Evolutionary conservation across 2,888 invertebrate species (phyloP).

Genomic region (Micoletzkya japonica): DNA sequence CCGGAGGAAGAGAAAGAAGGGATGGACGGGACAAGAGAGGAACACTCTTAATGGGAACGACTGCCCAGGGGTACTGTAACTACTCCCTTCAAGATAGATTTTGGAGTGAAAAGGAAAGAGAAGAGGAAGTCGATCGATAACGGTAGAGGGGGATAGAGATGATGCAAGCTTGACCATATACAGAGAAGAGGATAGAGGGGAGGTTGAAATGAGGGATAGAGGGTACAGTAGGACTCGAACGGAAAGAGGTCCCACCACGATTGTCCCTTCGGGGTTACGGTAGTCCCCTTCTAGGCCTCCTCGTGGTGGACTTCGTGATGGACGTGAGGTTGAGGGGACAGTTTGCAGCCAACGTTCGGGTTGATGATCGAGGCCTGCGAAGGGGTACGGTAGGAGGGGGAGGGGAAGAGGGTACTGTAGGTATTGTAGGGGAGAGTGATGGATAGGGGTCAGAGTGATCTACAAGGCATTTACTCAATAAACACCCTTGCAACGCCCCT

Average conservation of each 20-base stretch:
- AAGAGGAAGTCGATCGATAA: background rate
- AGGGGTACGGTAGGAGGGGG: too few relatives aligned
- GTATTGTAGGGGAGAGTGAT: too few relatives aligned
- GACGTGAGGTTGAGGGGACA: slow-evolving; percentile 60
- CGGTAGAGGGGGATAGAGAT: background rate
- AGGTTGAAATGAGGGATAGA: background rate
- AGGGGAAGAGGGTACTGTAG: too few relatives aligned
- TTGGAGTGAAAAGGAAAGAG: background rate
- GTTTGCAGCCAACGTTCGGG: slow-evolving; percentile 59
- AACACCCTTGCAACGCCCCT: too few relatives aligned
- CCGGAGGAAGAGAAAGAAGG: too few relatives aligned
- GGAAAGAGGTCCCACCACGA: too few relatives aligned
- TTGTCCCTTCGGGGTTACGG: too few relatives aligned
- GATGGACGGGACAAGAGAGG: background rate
- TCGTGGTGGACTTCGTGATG: slow-evolving; percentile 42
- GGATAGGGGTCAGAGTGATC: too few relatives aligned
- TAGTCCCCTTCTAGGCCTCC: slow-evolving; percentile 10
- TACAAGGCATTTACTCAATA: too few relatives aligned
- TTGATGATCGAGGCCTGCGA: slow-evolving; percentile 59
- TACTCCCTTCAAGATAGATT: background rate
- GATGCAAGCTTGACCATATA: slow-evolving; percentile 7
- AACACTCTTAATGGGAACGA: background rate
- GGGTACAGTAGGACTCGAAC: background rate
- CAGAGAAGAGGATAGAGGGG: background rate
- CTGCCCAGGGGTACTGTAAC: background rate